Base-by-base conservation (phyloP, 2,113 vertebrate genomes). In the Holacanthus passer region DNA sequence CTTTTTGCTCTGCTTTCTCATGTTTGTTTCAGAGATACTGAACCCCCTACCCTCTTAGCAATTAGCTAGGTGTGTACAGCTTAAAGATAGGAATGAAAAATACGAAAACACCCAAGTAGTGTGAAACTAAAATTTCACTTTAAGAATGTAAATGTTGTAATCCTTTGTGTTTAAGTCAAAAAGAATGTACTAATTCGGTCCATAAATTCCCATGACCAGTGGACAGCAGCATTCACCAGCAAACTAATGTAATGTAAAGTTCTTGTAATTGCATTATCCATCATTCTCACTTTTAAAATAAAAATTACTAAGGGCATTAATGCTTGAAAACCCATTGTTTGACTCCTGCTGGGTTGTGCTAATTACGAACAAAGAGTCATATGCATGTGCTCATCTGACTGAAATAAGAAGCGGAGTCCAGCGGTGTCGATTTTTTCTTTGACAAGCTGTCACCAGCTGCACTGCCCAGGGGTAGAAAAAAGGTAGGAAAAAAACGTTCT, bases 341-440 rank as follows among this genome's bases (percentile, higher is more conserved):
- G 16, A 67, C 20, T 83, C 73, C 67, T 72, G 14, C 48, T 70
- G 79, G 37, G 32, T 35, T 45, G 58, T 27, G 41, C 69, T 83
- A 81, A 83, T 77, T 71, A 22, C 47, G 29, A 69, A 73, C 48
- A 83, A 62, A 37, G 68, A 77, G 59, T 64, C 37, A 9, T 62
- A 60, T 71, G 68, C 43, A 80, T 32, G 31, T 64, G 27, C 27
- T 82, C 27, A 47, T 76, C 48, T 43, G 63, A 65, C 64, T 77
- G 53, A 79, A 64, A 65, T 24, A 73, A 73, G 63, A 22, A 50
- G 27, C 22, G 31, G 67, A 81, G 58, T 78, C 79, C 29, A 64
- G 63, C 50, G 7, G 48, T 73, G 87, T 62, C 5, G 43, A 47
- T 78, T 48, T 70, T 75, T 69, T 43, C 43, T 66, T 74, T 74